These are phyloP conservation scores for Propithecus deckenii DNA, from an alignment of 2,797 vertebrate genomes.

Conservation along the genomic window DNA sequence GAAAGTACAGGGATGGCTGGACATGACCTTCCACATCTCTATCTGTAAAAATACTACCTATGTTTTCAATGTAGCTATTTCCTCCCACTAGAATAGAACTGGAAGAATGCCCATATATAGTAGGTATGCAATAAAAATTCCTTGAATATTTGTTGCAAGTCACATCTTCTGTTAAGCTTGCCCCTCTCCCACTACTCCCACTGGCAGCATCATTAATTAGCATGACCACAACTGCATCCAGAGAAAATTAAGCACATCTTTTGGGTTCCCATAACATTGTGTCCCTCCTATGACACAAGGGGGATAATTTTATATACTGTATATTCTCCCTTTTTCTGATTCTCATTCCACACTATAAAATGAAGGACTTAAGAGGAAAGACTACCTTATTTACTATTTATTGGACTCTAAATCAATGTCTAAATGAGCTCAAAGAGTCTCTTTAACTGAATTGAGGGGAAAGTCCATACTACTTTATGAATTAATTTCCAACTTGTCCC, in stretches of 20 bases:
- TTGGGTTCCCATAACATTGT: neutral
- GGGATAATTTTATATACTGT: neutral
- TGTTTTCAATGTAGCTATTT: neutral
- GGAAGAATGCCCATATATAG: neutral
- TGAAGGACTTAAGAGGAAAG: neutral
- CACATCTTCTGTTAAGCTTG: neutral
- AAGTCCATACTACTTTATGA: constrained; percentile 14
- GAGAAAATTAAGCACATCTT: neutral
- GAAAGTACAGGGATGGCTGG: neutral
- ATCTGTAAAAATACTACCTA: neutral
- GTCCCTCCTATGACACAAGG: neutral
- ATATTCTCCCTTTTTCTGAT: neutral
- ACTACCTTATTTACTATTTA: neutral
- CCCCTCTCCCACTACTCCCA: neutral
- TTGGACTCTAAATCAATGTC: constrained; percentile 14
- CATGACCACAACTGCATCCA: neutral
- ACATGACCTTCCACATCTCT: neutral
- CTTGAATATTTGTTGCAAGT: neutral
- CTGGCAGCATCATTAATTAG: neutral
- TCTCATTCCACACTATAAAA: neutral
- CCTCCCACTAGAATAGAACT: neutral
- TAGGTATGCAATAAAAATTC: neutral
- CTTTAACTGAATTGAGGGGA: neutral
- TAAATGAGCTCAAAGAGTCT: neutral
- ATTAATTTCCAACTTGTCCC: constrained; percentile 35